Conservation (phyloP, 2,113 vertebrate genomes). For the Prunella himalayana region DNA sequence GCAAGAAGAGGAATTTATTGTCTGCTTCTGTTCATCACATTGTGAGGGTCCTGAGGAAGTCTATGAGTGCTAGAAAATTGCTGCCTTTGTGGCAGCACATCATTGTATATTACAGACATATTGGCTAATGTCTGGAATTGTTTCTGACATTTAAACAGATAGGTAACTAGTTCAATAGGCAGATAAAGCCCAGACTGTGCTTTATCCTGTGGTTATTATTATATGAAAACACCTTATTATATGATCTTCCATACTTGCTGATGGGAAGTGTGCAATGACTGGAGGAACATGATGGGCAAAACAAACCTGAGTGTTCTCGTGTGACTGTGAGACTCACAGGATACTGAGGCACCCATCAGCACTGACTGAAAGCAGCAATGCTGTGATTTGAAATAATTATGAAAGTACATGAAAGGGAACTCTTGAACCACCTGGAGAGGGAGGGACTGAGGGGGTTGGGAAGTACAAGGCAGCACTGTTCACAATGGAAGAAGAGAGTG, state of each 20-base stretch:
- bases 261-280: neutral
- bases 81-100: neutral
- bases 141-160: neutral
- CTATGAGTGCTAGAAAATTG: neutral
- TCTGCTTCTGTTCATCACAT: neutral
- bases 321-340: neutral
- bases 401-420: neutral
- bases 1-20: neutral
- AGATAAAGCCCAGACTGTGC: neutral
- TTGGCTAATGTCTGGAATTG: neutral
- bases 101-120: neutral
- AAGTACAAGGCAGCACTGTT: neutral
- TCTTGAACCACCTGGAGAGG: neutral
- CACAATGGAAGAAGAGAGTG: neutral
- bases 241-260: neutral
- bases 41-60: neutral
- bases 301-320: rapidly evolving
- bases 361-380: neutral
- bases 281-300: neutral
- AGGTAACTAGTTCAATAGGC: neutral
- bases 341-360: neutral
- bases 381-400: neutral
- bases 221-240: neutral
- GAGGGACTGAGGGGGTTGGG: neutral
- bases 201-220: neutral